These are phyloP conservation scores for Nephotettix cincticeps DNA, from an alignment of 1,140 invertebrate species.

Conservation along the genomic window DNA sequence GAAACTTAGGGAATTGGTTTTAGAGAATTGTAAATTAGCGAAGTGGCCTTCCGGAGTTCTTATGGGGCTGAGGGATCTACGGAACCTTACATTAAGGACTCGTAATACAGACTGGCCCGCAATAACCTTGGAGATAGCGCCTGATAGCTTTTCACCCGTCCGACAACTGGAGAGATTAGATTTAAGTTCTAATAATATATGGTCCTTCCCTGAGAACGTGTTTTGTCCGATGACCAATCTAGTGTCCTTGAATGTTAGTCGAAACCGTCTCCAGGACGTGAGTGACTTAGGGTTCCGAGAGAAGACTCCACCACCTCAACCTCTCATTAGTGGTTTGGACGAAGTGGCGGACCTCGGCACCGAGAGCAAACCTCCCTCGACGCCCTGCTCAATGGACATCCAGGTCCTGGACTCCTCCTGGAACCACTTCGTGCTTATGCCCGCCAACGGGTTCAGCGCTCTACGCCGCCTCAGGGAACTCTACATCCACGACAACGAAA, in stretches of 20 bases:
- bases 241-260: conserved; percentile 74
- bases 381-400: conserved; percentile 72
- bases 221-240: conserved; percentile 81
- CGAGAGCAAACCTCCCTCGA: conserved; percentile 42
- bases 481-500: conserved; percentile 80
- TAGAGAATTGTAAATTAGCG: conserved; percentile 83
- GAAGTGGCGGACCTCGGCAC: conserved; percentile 38
- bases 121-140: conserved; percentile 73
- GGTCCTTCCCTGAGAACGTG: conserved; percentile 78
- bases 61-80: conserved; percentile 68
- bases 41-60: conserved; percentile 73
- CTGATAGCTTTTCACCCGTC: conserved; percentile 68
- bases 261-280: conserved; percentile 81
- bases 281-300: conserved; percentile 74
- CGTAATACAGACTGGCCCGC: conserved; percentile 75
- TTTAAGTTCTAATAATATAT: conserved; percentile 84
- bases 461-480: conserved; percentile 72
- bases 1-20: conserved; percentile 70
- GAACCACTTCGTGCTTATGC: conserved; percentile 80
- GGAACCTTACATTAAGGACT: conserved; percentile 78
- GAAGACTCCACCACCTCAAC: conserved; percentile 47
- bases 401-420: conserved; percentile 79
- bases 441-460: conserved; percentile 74
- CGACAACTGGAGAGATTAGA: conserved; percentile 78
- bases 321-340: conserved; percentile 41